These are phyloP conservation scores for Spinus pinus DNA, from an alignment of 2,797 vertebrate species.

Conservation along the genomic window DNA sequence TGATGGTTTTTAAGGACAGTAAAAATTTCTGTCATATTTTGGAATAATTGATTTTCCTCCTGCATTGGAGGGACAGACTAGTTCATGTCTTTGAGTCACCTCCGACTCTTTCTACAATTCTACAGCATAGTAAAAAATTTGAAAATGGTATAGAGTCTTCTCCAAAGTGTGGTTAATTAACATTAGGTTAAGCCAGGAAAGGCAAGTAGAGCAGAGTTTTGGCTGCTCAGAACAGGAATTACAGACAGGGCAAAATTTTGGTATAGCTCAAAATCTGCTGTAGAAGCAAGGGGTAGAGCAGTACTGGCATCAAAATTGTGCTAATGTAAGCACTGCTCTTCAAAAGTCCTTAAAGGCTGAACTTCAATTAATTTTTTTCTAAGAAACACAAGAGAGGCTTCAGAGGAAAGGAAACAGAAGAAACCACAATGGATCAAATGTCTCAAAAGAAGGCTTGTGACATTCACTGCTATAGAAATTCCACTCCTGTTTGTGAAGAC, in stretches of 20 bases:
- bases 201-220: not conserved
- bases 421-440: not conserved
- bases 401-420: not conserved
- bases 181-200: not conserved
- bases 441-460: not conserved
- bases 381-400: not conserved
- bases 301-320: not conserved
- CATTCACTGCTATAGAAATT: not conserved
- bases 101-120: not conserved
- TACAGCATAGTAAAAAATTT: not conserved
- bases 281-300: not conserved
- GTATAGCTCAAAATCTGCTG: not conserved
- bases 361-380: not conserved
- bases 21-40: not conserved
- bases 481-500: not conserved
- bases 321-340: not conserved
- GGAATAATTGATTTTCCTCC: not conserved
- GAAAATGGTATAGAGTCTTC: not conserved
- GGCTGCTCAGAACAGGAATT: not conserved
- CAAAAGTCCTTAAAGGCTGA: not conserved
- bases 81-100: not conserved
- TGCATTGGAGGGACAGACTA: not conserved
- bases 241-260: not conserved
- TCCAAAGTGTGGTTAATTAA: not conserved
- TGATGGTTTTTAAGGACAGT: not conserved